Base-by-base conservation (phyloP, 1,140 invertebrate genomes). In the Sesamia nonagrioides region DNA sequence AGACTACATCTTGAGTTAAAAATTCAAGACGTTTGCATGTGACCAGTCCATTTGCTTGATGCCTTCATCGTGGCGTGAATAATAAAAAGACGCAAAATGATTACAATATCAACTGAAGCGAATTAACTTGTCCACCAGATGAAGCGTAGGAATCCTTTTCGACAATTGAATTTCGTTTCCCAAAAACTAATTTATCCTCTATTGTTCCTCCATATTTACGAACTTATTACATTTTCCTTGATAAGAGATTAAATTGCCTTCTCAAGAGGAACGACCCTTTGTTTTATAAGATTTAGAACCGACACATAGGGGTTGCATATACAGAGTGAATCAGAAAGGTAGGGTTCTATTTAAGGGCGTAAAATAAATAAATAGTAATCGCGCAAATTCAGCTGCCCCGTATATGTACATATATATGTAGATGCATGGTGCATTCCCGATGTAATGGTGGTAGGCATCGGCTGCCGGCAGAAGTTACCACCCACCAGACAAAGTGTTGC, bases 121-220 rank as follows among this genome's bases (percentile, higher is more conserved):
- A 21, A 27, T 71, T 77, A 83, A 83, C 60, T 60, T 37, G 71
- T 77, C 83, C 79, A 76, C 27, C 71, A 78, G 78, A 82, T 79
- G 79, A 84, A 84, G 79, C 79, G n/a, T 58, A 80, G 75, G 86
- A 86, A 88, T 79, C 84, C 83, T 82, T 84, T 83, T 82, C 83
- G 86, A 87, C 87, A 92, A 92, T 91, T 82, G 89, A 88, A 84
- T 92, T 89, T 88, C 78, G 78, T 85, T 84, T 84, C 86, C 86
- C 87, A 84, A 84, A 90, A 91, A 91, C 88, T 91, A 91, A 92
- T 91, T 93, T 92, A 89, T 86, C 84, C 87, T 87, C 86, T 85
- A 90, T 92, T 92, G 88, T 93, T 91, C 89, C 85, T 88, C 82
- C 89, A 91, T 91, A 89, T 93, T 93, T 91, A 87, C 87, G 77